phyloP scores from a whole-genome alignment of 2,113 vertebrate species.

The Talpa occidentalis region DNA sequence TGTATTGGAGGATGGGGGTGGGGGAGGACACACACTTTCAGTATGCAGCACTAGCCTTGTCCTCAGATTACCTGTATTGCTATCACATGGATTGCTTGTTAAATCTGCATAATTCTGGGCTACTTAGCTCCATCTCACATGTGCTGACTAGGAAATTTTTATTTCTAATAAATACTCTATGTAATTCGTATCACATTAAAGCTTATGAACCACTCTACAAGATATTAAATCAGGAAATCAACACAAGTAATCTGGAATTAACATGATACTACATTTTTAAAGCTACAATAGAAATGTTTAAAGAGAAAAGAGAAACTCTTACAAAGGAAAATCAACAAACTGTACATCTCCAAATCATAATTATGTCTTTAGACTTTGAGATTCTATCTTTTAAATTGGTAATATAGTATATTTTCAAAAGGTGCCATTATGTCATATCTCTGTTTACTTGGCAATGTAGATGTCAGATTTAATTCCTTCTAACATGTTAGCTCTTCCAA shows the following conservation, averaged over 20 bases:
- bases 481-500: conserved; percentile 2
- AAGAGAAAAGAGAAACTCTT: not conserved
- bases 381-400: conserved; percentile 8
- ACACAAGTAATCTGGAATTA: not conserved
- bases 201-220: not conserved
- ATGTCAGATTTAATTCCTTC: not conserved
- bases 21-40: not conserved
- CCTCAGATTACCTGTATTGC: not conserved
- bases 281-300: conserved; percentile 12
- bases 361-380: not conserved
- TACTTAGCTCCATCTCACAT: not conserved
- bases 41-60: not conserved
- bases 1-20: not conserved
- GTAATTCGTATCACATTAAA: not conserved
- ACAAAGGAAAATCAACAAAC: conserved; percentile 29
- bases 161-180: not conserved
- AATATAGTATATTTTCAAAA: not conserved
- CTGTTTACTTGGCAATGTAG: not conserved
- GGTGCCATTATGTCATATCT: not conserved
- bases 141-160: not conserved
- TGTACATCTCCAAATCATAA: not conserved
- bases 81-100: not conserved
- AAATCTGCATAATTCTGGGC: not conserved
- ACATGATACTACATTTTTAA: not conserved
- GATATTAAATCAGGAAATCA: not conserved